These are phyloP conservation scores for Haplochromis burtoni DNA, from an alignment of 2,113 vertebrate species.

Conservation along the genomic window DNA sequence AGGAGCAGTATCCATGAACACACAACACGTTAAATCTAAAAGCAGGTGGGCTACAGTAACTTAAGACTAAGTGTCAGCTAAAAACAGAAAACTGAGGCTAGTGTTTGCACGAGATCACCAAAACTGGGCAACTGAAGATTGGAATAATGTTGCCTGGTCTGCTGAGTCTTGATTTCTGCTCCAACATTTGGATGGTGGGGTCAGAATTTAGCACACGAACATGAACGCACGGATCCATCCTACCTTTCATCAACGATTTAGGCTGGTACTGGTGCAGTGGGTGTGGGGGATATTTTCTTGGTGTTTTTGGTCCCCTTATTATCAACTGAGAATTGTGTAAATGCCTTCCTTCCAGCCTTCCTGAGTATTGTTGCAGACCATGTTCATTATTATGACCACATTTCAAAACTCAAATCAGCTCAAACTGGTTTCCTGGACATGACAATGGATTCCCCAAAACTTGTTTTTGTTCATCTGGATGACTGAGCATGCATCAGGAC, in stretches of 20 bases:
- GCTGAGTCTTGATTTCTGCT: not conserved
- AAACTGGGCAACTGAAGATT: not conserved
- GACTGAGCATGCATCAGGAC: not conserved
- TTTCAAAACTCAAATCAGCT: not conserved
- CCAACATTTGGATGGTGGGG: not conserved
- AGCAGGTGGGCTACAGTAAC: not conserved
- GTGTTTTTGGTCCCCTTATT: not conserved
- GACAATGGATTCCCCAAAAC: not conserved
- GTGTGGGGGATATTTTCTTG: not conserved
- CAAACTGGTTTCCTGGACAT: not conserved
- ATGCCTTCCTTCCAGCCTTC: not conserved
- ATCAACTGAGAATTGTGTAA: not conserved
- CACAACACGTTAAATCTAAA: not conserved
- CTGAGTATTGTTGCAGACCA: not conserved
- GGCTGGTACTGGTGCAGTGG: not conserved
- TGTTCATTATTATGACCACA: not conserved
- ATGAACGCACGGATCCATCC: not conserved
- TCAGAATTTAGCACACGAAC: not conserved
- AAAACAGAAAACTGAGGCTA: not conserved
- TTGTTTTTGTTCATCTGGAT: not conserved
- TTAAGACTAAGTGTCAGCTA: not conserved
- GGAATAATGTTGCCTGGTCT: not conserved
- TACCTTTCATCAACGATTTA: not conserved
- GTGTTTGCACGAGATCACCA: not conserved
- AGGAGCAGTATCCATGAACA: not conserved